Percentiles rank a stretch among this genome's conserved stretches.
phyloP scores from a whole-genome alignment of 2,797 vertebrate genomes.

The Anolis apletophallus region DNA sequence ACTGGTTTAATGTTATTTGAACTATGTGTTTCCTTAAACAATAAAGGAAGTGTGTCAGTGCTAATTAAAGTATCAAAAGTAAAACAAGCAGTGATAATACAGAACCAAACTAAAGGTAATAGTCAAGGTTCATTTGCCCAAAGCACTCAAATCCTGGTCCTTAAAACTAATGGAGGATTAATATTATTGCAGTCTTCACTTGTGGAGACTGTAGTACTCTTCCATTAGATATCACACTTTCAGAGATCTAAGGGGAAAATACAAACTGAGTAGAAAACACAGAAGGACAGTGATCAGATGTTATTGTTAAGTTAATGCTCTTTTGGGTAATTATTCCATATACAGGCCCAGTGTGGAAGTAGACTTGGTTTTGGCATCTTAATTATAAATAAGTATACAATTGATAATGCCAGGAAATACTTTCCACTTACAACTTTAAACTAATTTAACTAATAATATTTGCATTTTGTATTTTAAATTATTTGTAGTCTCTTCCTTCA shows the following conservation, averaged over 20 bases:
- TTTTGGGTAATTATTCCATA: neutral
- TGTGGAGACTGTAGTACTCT: neutral
- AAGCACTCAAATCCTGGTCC: neutral
- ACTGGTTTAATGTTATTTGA: neutral
- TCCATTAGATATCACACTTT: no score
- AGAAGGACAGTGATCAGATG: neutral
- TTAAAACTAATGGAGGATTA: neutral
- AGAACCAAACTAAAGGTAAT: neutral
- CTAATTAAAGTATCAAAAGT: neutral
- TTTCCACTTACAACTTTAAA: neutral
- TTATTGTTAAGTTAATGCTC: neutral
- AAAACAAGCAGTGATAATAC: neutral
- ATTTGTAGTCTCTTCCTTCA: neutral
- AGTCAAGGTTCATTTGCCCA: neutral
- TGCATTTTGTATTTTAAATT: neutral
- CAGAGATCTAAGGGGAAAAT: no score
- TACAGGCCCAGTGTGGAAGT: neutral
- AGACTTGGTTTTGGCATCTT: neutral
- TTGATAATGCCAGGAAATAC: neutral
- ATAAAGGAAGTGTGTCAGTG: neutral
- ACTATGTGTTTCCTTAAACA: neutral
- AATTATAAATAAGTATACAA: neutral
- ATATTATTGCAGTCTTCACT: neutral
- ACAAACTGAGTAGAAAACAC: neutral
- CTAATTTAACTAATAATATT: neutral